A percentile compares a stretch with the other conserved stretches of the same genome.
Evolutionary conservation across 1,140 invertebrate genomes (phyloP).

Genomic region (Cydia fagiglandana): DNA sequence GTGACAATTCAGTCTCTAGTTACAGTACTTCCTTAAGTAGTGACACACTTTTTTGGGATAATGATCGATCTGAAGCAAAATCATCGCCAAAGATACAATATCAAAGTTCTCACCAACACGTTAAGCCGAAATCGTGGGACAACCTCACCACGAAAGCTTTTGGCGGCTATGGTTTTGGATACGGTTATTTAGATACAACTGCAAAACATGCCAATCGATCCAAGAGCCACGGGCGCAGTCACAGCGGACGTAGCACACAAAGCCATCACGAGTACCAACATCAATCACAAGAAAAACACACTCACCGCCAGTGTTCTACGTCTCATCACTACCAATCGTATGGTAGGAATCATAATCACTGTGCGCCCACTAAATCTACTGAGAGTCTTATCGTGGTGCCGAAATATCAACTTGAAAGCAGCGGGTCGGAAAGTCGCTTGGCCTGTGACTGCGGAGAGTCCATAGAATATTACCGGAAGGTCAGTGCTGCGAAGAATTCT

Average conservation of each 20-base stretch:
- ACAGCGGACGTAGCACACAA: constrained; percentile 71
- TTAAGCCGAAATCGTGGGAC: constrained; percentile 93
- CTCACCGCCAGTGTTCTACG: constrained; percentile 75
- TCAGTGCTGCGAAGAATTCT: constrained; percentile 62
- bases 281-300: constrained; percentile 69
- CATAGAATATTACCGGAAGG: constrained; percentile 74
- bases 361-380: constrained; percentile 85
- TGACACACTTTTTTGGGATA: constrained; percentile 91
- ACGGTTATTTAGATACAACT: constrained; percentile 87
- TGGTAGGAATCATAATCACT: constrained; percentile 64
- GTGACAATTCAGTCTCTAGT: constrained; percentile 85
- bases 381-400: constrained; percentile 85
- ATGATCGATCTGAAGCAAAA: constrained; percentile 64
- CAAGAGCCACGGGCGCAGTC: constrained; percentile 74
- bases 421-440: constrained; percentile 82
- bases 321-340: constrained; percentile 74
- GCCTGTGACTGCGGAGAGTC: constrained; percentile 85
- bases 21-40: constrained; percentile 91
- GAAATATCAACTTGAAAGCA: constrained; percentile 80
- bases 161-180: constrained; percentile 90
- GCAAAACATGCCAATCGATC: constrained; percentile 79
- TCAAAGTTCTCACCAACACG: constrained; percentile 77
- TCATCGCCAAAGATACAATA: constrained; percentile 76
- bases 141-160: constrained; percentile 91
- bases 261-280: constrained; percentile 78